These are phyloP conservation scores for Operophtera brumata DNA, from an alignment of 2,888 invertebrate genomes.

Conservation along the genomic window DNA sequence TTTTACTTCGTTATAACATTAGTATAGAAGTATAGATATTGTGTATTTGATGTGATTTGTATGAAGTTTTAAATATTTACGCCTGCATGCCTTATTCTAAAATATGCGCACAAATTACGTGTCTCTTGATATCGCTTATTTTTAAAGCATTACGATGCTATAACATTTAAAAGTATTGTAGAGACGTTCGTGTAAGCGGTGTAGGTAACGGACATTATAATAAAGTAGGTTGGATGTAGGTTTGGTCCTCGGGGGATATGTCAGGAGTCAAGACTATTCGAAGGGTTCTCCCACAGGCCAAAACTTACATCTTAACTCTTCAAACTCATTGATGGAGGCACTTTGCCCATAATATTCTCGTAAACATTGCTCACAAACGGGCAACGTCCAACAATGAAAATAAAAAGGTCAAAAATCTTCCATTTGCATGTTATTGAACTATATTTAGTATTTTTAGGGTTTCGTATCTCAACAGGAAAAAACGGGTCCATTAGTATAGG, in stretches of 20 bases:
- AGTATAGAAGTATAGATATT: too few species aligned
- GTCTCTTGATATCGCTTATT: background rate
- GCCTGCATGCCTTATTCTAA: too few species aligned
- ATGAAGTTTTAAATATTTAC: too few species aligned
- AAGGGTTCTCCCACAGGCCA: slow-evolving; percentile 53
- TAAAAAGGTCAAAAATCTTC: background rate
- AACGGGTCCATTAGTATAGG: too few species aligned
- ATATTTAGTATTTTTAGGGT: too few species aligned
- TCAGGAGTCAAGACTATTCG: slow-evolving; percentile 44
- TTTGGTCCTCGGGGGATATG: slow-evolving; percentile 45
- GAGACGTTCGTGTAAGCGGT: background rate
- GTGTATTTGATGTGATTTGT: too few species aligned
- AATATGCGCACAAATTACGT: background rate
- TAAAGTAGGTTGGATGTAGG: slow-evolving; percentile 45
- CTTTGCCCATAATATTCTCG: slow-evolving; percentile 38
- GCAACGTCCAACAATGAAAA: slow-evolving; percentile 24
- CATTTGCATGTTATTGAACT: background rate
- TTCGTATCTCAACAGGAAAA: too few species aligned
- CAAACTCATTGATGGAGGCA: slow-evolving; percentile 54
- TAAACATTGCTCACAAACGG: slow-evolving; percentile 33
- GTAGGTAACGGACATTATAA: background rate
- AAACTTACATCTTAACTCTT: slow-evolving; percentile 57
- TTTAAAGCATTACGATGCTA: background rate
- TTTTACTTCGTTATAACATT: too few species aligned
- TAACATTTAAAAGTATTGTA: background rate